Conservation (phyloP, 2,888 invertebrate species). For the Leptura quadrifasciata region DNA sequence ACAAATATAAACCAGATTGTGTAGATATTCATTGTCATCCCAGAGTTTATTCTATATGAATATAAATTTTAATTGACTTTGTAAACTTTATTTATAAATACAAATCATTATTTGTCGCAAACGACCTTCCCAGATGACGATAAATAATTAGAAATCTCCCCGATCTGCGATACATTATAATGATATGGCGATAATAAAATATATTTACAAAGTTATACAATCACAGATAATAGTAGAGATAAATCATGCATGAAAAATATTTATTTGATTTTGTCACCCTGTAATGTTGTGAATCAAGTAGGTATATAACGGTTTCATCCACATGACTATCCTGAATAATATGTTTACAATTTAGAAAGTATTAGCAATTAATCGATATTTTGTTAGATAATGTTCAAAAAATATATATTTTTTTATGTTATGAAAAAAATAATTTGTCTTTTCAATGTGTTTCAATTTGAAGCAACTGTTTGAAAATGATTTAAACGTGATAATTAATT, state of each 20-base stretch:
- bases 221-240: not conserved
- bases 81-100: not conserved
- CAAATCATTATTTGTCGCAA: not conserved
- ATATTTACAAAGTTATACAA: conserved; percentile 1
- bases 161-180: not conserved
- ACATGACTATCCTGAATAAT: not conserved
- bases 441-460: too few species aligned
- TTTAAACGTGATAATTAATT: too few species aligned
- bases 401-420: not conserved
- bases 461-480: too few species aligned
- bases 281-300: not conserved
- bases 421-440: not conserved
- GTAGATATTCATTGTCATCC: too few species aligned
- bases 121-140: conserved; percentile 7
- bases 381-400: not conserved
- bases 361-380: not conserved
- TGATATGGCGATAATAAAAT: not conserved
- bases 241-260: not conserved
- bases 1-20: too few species aligned
- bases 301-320: not conserved
- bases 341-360: not conserved
- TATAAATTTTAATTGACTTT: not conserved
- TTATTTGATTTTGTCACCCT: conserved; percentile 2
- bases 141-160: not conserved
- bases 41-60: too few species aligned